A percentile compares a stretch with the other conserved stretches of the same genome.
Evolutionary conservation across 1,140 invertebrate genomes (phyloP).

Genomic region (Adelges cooleyi): DNA sequence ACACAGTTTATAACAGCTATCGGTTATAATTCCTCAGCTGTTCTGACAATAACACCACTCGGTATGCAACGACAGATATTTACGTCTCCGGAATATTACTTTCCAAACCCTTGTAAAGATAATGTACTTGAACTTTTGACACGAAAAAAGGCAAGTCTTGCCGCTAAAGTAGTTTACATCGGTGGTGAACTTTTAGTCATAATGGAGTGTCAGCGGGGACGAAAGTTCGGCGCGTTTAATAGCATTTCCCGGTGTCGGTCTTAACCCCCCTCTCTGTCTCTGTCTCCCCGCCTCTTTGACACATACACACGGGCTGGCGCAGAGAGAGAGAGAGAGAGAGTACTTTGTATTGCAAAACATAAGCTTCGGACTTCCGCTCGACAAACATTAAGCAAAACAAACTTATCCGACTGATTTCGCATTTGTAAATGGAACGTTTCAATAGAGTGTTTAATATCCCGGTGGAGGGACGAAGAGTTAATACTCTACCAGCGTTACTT

Average conservation of each 20-base stretch:
- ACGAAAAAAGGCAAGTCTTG: too few species aligned
- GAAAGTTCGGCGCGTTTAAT: constrained; percentile 14
- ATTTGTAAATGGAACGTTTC: constrained; percentile 18
- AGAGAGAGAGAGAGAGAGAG: not conserved
- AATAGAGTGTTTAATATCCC: constrained; percentile 1
- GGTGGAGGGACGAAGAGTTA: not conserved
- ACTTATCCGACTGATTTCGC: constrained; percentile 12
- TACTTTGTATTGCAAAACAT: constrained; percentile 15
- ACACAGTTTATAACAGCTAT: too few species aligned
- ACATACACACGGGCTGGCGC: not conserved
- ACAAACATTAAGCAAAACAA: constrained; percentile 23
- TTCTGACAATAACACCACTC: too few species aligned
- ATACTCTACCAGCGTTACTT: not conserved
- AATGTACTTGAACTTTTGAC: too few species aligned
- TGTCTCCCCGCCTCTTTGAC: too few species aligned
- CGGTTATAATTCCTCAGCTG: too few species aligned
- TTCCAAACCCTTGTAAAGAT: too few species aligned
- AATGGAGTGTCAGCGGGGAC: constrained; percentile 4
- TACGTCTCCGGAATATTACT: too few species aligned
- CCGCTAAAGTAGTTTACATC: not conserved
- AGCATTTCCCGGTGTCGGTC: too few species aligned
- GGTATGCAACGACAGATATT: too few species aligned
- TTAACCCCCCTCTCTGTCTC: not conserved
- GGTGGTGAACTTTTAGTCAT: not conserved
- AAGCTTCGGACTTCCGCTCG: constrained; percentile 19